These are phyloP conservation scores for Octodonta nipae DNA, from an alignment of 2,888 invertebrate genomes.

Conservation along the genomic window DNA sequence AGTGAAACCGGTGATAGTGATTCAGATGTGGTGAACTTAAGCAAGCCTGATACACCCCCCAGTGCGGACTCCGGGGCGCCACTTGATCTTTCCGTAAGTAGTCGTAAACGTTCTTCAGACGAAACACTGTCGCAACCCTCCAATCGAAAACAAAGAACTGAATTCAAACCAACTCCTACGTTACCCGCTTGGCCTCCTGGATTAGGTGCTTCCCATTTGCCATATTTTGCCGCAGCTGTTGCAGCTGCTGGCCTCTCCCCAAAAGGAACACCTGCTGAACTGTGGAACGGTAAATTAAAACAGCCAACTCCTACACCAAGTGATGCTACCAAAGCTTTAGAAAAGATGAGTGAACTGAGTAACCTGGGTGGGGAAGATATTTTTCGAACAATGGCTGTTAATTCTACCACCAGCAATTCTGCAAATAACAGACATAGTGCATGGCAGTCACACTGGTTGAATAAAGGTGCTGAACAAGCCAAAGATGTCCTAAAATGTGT, in stretches of 20 bases:
- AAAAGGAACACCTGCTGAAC: slow-evolving; percentile 43
- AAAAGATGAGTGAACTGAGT: slow-evolving; percentile 83
- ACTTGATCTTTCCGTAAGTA: slow-evolving; percentile 65
- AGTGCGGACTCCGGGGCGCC: slow-evolving; percentile 49
- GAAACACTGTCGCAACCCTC: slow-evolving; percentile 46
- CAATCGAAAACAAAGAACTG: slow-evolving; percentile 54
- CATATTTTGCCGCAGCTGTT: slow-evolving; percentile 69
- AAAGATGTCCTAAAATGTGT: slow-evolving; percentile 94
- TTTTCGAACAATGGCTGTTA: slow-evolving; percentile 46
- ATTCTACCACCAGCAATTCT: slow-evolving; percentile 40
- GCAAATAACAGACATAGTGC: slow-evolving; percentile 66
- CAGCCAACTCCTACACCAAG: slow-evolving; percentile 51
- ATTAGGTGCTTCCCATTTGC: slow-evolving; percentile 59
- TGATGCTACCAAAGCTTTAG: slow-evolving; percentile 75
- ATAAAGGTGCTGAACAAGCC: slow-evolving; percentile 87
- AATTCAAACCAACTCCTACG: slow-evolving; percentile 52
- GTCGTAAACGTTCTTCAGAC: slow-evolving; percentile 55
- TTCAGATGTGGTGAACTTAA: slow-evolving; percentile 57
- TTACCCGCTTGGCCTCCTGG: slow-evolving; percentile 65
- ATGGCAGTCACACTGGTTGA: slow-evolving; percentile 96
- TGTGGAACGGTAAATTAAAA: slow-evolving; percentile 73
- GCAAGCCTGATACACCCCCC: slow-evolving; percentile 49
- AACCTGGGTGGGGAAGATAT: slow-evolving; percentile 69
- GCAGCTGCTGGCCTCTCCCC: slow-evolving; percentile 58
- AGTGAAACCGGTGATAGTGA: slow-evolving; percentile 37